Evolutionary conservation across 1,140 invertebrate genomes (phyloP).

Genomic region (Brachionus rotundiformis): DNA sequence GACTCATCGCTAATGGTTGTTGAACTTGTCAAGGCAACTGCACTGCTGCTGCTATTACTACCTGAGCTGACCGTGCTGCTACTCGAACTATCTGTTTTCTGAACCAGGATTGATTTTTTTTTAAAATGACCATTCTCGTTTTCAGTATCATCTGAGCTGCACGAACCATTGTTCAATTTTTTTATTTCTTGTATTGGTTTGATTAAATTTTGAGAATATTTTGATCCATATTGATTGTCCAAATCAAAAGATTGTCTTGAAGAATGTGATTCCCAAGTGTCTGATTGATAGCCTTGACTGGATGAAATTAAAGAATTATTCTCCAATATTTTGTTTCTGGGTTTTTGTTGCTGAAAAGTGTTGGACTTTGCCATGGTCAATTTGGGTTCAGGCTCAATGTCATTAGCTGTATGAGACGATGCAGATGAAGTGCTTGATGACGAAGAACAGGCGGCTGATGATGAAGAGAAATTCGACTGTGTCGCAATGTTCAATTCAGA

Average conservation of each 20-base stretch:
- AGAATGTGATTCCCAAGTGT: constrained; percentile 49
- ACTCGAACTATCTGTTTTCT: not conserved
- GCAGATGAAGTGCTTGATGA: not conserved
- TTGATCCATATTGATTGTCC: not conserved
- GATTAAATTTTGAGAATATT: constrained; percentile 31
- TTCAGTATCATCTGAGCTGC: constrained; percentile 29
- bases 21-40: constrained; percentile 16
- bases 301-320: constrained; percentile 47
- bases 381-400: constrained; percentile 28
- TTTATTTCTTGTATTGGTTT: constrained; percentile 32
- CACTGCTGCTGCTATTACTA: constrained; percentile 34
- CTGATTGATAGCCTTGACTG: constrained; percentile 51
- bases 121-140: constrained; percentile 31
- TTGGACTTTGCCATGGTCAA: not conserved
- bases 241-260: constrained; percentile 46
- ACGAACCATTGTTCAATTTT: constrained; percentile 42
- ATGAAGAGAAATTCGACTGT: not conserved
- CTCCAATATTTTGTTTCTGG: constrained; percentile 21
- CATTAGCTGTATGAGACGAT: constrained; percentile 3
- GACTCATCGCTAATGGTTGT: not conserved
- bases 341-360: not conserved
- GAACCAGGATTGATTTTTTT: not conserved
- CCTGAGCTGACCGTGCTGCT: constrained; percentile 31
- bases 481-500: constrained; percentile 43
- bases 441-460: constrained; percentile 25